Conservation (phyloP, 2,113 vertebrate species). For the Mixornis gularis region DNA sequence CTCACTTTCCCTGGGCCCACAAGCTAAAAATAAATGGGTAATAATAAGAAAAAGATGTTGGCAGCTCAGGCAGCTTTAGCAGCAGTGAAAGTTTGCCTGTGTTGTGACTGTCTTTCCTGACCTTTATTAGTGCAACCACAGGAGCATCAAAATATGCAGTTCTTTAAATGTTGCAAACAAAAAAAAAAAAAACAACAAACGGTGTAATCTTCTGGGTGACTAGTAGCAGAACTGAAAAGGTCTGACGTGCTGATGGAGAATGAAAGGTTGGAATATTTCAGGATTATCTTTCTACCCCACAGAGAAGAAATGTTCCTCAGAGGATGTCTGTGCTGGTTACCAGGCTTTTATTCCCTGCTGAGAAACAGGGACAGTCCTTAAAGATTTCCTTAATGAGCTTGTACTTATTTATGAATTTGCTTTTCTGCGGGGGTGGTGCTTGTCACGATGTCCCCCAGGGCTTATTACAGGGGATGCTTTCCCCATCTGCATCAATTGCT, state of each 20-base stretch:
- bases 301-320: neutral
- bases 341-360: neutral
- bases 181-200: neutral
- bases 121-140: neutral
- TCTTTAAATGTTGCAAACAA: neutral
- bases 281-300: neutral
- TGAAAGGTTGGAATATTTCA: neutral
- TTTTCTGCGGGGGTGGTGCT: neutral
- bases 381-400: slow-evolving; percentile 45
- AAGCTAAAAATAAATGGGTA: neutral
- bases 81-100: neutral
- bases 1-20: neutral
- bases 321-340: slow-evolving; percentile 3
- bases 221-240: neutral
- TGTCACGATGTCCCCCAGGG: neutral
- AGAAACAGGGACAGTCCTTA: neutral
- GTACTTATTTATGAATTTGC: neutral
- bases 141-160: neutral
- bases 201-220: neutral
- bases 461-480: slow-evolving; percentile 11
- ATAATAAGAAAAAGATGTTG: neutral
- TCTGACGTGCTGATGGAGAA: neutral
- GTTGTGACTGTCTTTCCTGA: neutral
- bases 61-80: neutral
- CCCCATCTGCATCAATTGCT: neutral